These are phyloP conservation scores for Cheilosia urbana DNA, from an alignment of 2,888 invertebrate genomes.

Conservation along the genomic window DNA sequence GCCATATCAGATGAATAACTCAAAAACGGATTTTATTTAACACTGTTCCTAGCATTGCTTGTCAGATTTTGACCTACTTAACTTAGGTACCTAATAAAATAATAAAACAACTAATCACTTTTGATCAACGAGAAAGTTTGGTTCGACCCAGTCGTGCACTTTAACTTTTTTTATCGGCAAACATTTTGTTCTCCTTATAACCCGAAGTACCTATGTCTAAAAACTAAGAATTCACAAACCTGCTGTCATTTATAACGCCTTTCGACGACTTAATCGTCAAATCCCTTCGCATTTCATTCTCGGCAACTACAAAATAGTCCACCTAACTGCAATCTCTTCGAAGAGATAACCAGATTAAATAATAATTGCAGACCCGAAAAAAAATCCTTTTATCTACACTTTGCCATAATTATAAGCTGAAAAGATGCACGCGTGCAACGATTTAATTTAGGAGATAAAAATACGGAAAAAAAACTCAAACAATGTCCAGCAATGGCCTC, in stretches of 20 bases:
- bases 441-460: slow-evolving; percentile 41
- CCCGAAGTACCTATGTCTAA: too few relatives aligned
- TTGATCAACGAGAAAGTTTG: too few relatives aligned
- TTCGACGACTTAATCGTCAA: neutral
- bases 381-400: slow-evolving; percentile 55
- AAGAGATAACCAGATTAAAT: slow-evolving; percentile 56
- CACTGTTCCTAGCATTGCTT: too few relatives aligned
- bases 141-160: too few relatives aligned
- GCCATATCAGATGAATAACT: too few relatives aligned
- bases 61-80: too few relatives aligned
- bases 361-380: slow-evolving; percentile 32
- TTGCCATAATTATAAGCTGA: slow-evolving; percentile 20
- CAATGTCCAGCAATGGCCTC: slow-evolving; percentile 14
- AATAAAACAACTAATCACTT: too few relatives aligned
- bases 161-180: too few relatives aligned
- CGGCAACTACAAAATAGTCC: neutral
- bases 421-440: slow-evolving; percentile 43
- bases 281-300: neutral
- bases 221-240: neutral
- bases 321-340: slow-evolving; percentile 21
- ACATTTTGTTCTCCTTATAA: too few relatives aligned
- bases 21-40: too few relatives aligned
- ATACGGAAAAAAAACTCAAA: slow-evolving; percentile 7
- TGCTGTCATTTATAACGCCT: too few relatives aligned
- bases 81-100: too few relatives aligned